Evolutionary conservation across 1,140 invertebrate species (phyloP).

Genomic region (Lerema accius): DNA sequence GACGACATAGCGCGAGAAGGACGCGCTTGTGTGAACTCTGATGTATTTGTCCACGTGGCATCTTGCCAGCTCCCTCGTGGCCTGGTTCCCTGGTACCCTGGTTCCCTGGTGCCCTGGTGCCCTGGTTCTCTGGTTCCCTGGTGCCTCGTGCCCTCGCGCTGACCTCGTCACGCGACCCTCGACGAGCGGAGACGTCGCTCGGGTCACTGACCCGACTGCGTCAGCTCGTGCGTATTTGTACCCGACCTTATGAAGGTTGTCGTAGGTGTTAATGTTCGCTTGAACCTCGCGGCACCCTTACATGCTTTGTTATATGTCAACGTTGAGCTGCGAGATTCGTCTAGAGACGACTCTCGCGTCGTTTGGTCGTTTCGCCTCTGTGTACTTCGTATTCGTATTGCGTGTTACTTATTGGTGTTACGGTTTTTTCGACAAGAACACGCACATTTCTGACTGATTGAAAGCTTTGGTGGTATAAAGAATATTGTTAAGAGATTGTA

Average conservation of each 20-base stretch:
- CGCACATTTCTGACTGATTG: conserved; percentile 57
- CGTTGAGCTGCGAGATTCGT: conserved; percentile 10
- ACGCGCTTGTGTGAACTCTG: conserved; percentile 48
- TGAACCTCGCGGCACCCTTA: conserved; percentile 17
- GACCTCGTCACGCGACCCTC: not conserved
- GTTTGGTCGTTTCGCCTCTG: conserved; percentile 15
- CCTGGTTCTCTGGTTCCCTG: no score
- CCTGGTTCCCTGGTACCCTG: not conserved
- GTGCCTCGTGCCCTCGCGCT: not conserved
- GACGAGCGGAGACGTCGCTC: conserved; percentile 14
- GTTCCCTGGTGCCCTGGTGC: not conserved
- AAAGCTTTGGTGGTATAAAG: conserved; percentile 39
- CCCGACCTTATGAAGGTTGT: conserved; percentile 27
- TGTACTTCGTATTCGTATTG: conserved; percentile 40
- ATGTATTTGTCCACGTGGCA: conserved; percentile 12
- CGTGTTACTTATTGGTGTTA: conserved; percentile 39
- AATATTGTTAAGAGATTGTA: conserved; percentile 11
- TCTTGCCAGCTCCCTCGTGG: not conserved
- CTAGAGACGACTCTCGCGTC: conserved; percentile 15
- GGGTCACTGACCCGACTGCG: not conserved
- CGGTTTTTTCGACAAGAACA: conserved; percentile 26
- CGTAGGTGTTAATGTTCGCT: conserved; percentile 33
- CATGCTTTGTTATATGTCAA: conserved; percentile 21
- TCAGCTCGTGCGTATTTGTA: conserved; percentile 7
- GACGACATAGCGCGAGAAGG: conserved; percentile 55